A percentile compares a stretch with the other conserved stretches of the same genome.
phyloP scores from a whole-genome alignment of 1,140 invertebrate genomes.

The Helicoverpa armigera region DNA sequence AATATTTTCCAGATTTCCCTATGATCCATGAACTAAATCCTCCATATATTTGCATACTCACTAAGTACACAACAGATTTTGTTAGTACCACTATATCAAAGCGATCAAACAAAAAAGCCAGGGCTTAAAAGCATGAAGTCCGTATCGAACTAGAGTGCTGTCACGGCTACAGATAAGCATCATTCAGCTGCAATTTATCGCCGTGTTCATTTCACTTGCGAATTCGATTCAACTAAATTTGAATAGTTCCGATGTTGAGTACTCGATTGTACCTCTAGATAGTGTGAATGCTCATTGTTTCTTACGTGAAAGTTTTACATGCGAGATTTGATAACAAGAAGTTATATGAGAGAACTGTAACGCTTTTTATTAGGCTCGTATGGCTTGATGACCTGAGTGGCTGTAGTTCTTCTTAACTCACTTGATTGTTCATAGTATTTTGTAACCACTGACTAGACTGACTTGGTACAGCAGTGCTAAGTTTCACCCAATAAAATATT shows the following conservation, averaged over 20 bases:
- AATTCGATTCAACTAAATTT: constrained; percentile 26
- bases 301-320: background rate
- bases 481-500: no score
- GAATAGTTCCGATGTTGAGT: constrained; percentile 21
- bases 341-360: no score
- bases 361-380: background rate
- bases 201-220: constrained; percentile 32
- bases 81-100: background rate
- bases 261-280: no score
- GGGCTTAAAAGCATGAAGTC: constrained; percentile 11
- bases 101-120: constrained; percentile 19
- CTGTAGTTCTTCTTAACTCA: no score
- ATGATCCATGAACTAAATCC: no score
- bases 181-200: constrained; percentile 28
- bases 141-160: constrained; percentile 17
- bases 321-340: background rate
- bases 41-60: no score
- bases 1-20: no score
- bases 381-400: no score
- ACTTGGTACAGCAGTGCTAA: no score
- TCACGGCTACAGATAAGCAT: constrained; percentile 26
- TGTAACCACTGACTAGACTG: no score
- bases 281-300: constrained; percentile 20
- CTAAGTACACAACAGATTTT: background rate
- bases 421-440: no score